Evolutionary conservation across 2,113 vertebrate genomes (phyloP), one percentile per base, ranked within the genome.

Genomic region (Mormoops blainvillei): DNA sequence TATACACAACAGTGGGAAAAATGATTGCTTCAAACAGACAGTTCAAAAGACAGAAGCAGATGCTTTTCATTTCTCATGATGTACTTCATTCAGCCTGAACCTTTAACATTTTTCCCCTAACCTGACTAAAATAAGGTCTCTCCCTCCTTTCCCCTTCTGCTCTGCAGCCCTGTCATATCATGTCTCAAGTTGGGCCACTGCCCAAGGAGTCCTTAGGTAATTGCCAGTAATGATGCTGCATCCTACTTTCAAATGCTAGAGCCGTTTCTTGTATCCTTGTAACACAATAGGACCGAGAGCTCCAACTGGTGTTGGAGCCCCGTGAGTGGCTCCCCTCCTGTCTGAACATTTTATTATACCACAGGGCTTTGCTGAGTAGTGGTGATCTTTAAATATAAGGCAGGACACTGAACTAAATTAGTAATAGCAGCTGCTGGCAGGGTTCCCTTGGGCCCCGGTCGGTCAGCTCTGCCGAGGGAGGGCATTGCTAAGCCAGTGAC

Each of bases 121-220:
- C 36, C 73, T 7, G 45, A 70, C 54, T 94, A 77, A 52, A 87
- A 89, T n/a, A 65, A 83, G 58, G n/a, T 68, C 50, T 87, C n/a
- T 85, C 38, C 36, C 3, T 45, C 38, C 24, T 52, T 45, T 58
- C 89, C 11, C 89, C 38, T 67, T 41, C 28, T 65, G 33, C 80
- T 94, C 80, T 70, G 54, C 31, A 87, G 36, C 5, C 65, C 63
- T 26, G 19, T 65, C 28, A 31, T 65, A 50, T 83, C 71, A 50
- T 92, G 90, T 45, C 89, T 94, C 89, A 38, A 67, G 15, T 74
- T 98, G 97, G 98, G 84, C 94, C 96, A 38, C 65, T 98, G 98
- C 98, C 98, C 98, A 97, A 94, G 71, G 78, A 98, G 97, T 92
- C 70, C 96, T 98, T 98, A 98, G 98, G 98, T 98, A 98, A 98